A percentile compares a stretch with the other conserved stretches of the same genome.
Conservation (phyloP, 2,113 vertebrate genomes). For the Castor canadensis region DNA sequence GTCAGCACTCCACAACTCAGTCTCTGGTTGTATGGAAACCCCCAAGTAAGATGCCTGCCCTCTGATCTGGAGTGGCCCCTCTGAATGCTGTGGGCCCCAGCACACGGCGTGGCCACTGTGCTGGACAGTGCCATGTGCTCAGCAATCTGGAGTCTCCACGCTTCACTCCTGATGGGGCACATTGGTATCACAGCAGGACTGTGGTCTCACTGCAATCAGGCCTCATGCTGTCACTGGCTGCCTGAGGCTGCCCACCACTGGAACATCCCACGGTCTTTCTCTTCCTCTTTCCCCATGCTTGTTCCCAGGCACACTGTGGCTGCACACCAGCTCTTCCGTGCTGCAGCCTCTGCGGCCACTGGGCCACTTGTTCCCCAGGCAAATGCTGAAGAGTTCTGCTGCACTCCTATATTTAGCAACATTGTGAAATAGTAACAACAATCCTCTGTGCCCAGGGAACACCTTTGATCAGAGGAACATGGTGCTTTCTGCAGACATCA, state of each 20-base stretch:
- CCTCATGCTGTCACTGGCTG: accelerated
- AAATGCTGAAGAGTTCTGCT: not conserved
- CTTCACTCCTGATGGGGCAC: accelerated
- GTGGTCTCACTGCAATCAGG: not conserved
- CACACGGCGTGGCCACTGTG: not conserved
- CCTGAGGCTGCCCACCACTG: not conserved
- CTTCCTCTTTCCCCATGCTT: not conserved
- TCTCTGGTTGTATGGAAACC: not conserved
- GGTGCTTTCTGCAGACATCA: not conserved
- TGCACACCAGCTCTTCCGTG: not conserved
- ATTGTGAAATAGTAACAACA: not conserved
- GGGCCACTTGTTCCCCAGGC: not conserved
- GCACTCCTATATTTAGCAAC: slow-evolving; percentile 25
- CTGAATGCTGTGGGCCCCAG: too few relatives aligned
- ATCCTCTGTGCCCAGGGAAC: not conserved
- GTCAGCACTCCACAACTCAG: accelerated
- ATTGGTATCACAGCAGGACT: not conserved
- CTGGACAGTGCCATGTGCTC: not conserved
- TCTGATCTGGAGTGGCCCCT: not conserved
- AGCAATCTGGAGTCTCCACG: not conserved
- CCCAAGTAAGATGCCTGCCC: not conserved
- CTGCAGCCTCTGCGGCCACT: not conserved
- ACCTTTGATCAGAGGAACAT: not conserved
- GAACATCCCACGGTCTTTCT: not conserved
- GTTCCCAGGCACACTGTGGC: not conserved